Evolutionary conservation across 2,113 vertebrate species (phyloP).

Genomic region (Todiramphus chloris): DNA sequence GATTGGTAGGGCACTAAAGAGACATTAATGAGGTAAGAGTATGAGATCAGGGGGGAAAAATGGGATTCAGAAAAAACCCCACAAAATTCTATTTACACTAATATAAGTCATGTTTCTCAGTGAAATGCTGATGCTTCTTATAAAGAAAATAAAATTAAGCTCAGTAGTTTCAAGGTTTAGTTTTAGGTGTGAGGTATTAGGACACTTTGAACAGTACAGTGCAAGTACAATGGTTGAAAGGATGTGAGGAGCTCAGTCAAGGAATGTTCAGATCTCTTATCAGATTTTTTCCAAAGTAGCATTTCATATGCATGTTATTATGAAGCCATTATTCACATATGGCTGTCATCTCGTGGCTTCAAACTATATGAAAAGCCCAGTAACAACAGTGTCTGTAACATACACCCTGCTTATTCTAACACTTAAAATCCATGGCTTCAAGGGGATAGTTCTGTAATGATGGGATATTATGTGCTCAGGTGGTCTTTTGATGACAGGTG

Average conservation of each 20-base stretch:
- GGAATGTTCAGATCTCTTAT: not conserved
- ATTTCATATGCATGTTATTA: not conserved
- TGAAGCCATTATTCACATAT: not conserved
- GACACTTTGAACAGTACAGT: not conserved
- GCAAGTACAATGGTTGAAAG: not conserved
- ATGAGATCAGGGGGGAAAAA: not conserved
- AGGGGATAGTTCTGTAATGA: not conserved
- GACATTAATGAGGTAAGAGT: not conserved
- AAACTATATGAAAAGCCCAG: not conserved
- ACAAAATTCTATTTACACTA: not conserved
- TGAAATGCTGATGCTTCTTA: not conserved
- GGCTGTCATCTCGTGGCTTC: slow-evolving; percentile 2
- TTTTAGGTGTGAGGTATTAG: not conserved
- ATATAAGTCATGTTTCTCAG: not conserved
- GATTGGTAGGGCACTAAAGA: not conserved
- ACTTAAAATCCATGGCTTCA: not conserved
- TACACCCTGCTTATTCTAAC: not conserved
- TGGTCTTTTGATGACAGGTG: slow-evolving; percentile 51
- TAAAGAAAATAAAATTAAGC: not conserved
- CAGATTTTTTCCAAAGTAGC: not conserved
- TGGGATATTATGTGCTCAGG: slow-evolving; percentile 23
- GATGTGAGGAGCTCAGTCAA: not conserved
- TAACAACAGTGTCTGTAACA: not conserved
- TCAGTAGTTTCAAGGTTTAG: not conserved
- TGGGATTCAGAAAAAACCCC: not conserved